Conservation (phyloP, 2,888 invertebrate genomes). For the Ischnus inquisitorius region DNA sequence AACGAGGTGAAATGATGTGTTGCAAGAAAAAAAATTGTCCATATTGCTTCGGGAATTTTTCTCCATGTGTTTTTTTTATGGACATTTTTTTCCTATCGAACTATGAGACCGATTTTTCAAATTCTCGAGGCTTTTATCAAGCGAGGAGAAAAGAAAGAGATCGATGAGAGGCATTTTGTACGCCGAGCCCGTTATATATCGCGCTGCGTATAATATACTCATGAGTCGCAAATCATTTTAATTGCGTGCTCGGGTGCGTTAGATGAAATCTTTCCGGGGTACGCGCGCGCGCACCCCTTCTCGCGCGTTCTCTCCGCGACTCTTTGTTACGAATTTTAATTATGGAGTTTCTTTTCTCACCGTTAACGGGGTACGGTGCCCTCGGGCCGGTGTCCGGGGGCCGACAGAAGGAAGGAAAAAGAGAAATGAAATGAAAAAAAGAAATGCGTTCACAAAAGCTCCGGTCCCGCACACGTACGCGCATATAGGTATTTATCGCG, state of each 20-base stretch:
- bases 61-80: neutral
- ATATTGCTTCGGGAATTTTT: neutral
- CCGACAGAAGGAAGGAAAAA: constrained; percentile 63
- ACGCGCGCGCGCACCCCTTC: constrained; percentile 29
- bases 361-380: constrained; percentile 71
- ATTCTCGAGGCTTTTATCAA: neutral
- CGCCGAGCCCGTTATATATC: constrained; percentile 23
- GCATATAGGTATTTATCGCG: constrained; percentile 60
- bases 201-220: constrained; percentile 19
- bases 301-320: constrained; percentile 52
- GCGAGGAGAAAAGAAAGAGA: constrained; percentile 23
- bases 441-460: constrained; percentile 72
- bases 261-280: constrained; percentile 71
- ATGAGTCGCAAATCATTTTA: constrained; percentile 73
- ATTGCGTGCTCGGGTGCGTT: constrained; percentile 73
- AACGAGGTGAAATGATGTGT: too few species aligned
- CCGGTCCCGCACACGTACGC: constrained; percentile 54
- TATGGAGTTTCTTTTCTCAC: constrained; percentile 76
- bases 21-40: neutral
- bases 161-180: constrained; percentile 37
- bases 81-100: neutral
- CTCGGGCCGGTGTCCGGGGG: constrained; percentile 67
- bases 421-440: too few species aligned
- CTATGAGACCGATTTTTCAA: neutral
- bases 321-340: constrained; percentile 79